Evolutionary conservation across 2,888 invertebrate species (phyloP), one percentile per base, ranked within the genome.

Genomic region (Agriopis marginaria): DNA sequence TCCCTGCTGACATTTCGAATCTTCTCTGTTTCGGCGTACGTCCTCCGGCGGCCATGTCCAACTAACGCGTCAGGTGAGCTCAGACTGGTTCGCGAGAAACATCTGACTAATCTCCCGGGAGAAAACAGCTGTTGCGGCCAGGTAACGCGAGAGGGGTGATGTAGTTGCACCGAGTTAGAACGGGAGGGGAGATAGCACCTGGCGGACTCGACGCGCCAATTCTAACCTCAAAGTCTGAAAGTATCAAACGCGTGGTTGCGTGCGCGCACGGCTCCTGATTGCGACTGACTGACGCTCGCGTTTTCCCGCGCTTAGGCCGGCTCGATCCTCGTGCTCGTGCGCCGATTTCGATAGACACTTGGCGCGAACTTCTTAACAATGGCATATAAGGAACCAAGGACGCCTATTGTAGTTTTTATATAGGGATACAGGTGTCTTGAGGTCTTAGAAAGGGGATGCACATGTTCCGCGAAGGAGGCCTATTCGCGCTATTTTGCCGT

Each of bases 61-160:
- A 77, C 75, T 70, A 80, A 81, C 76, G 85, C 81, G 92, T 93
- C 93, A 93, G 93, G 92, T 93, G 94, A 91, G 85, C 83, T 79
- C 72, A 82, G 89, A 92, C 90, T 90, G 90, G 92, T 90, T 89
- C 86, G 87, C 88, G 78, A 91, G 90, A 89, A 93, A 94, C 94
- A 94, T 94, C 94, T 94, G 94, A 93, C 93, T 93, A 93, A 93
- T 93, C 93, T 93, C 88, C 86, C 85, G 92, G 88, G 92, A 91
- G 91, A 92, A 92, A 93, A 94, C 94, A 94, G 94, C 94, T 94
- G 94, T 89, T 88, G 86, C 81, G 82, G 79, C 87, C 91, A 89
- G 90, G 91, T 90, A 90, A 83, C 75, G 82, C 75, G 89, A 87
- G 88, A 89, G 78, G 82, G 83, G 83, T 75, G 76, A 84, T 84